Evolutionary conservation across 2,113 vertebrate species (phyloP), one percentile per base, ranked within the genome.

Genomic region (Cochlearius cochlearius): DNA sequence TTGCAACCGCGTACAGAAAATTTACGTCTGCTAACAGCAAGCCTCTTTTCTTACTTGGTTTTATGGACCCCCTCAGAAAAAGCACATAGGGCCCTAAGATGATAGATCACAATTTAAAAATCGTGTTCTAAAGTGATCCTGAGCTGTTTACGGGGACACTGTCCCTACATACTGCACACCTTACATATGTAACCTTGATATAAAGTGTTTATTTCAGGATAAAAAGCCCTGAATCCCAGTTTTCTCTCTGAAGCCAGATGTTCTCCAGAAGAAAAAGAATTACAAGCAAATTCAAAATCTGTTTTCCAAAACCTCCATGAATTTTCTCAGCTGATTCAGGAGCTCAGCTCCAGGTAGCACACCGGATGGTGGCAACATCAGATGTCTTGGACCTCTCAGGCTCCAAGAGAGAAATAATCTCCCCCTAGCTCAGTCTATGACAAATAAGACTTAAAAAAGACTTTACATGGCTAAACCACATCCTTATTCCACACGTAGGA

Each of bases 401-500:
- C 29, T 68, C 53, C 7, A 5, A 0, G 0, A 14, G 7, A 92
- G 36, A 78, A 88, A 75, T 3, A 18, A 55, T 14, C 27, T 85
- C n/a, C 9, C 41, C 23, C 18, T 53, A 21, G 25, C 47, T 78
- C 58, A n/a, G 16, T 2, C 43, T 38, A 7, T 8, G 63, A 64
- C 27, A 79, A 69, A 5, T 9, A 74, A 62, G 15, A 64, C 58
- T 39, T 26, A 18, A 10, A 15, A 36, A 64, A 62, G 13, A 15
- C 32, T 41, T 83, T 0, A 21, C 11, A 12, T 12, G 29, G 53
- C 20, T 56, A 32, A 79, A 45, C 29, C 15, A 47, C 30, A 41
- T 27, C 59, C 39, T 89, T 63, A 47, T 27, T 63, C 20, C 15
- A 18, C n/a, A 26, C 0, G 0, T 0, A 27, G 36, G 25, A 78